Percentiles rank a stretch among this genome's conserved stretches.
Evolutionary conservation across 1,140 invertebrate species (phyloP).

Genomic region (Hyposmocoma kahamanoa): DNA sequence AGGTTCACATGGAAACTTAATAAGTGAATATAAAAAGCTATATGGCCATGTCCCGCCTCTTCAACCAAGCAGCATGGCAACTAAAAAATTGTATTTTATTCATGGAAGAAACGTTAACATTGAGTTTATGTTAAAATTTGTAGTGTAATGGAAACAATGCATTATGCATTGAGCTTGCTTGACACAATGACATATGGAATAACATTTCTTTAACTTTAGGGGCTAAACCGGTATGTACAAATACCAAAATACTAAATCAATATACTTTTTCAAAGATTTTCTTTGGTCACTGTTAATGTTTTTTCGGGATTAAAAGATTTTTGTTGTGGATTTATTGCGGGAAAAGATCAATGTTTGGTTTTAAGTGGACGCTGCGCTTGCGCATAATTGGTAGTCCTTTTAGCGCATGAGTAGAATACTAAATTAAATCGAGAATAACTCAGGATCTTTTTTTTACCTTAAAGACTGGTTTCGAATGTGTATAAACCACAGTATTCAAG

Average conservation of each 20-base stretch:
- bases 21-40: conserved; percentile 35
- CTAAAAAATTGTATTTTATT: conserved; percentile 65
- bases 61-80: conserved; percentile 17
- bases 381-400: conserved; percentile 62
- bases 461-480: too few relatives aligned
- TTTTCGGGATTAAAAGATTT: conserved; percentile 36
- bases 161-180: conserved; percentile 51
- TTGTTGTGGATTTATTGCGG: conserved; percentile 34
- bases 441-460: too few relatives aligned
- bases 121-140: conserved; percentile 66
- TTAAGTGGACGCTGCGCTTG: conserved; percentile 55
- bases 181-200: conserved; percentile 66
- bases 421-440: conserved; percentile 50
- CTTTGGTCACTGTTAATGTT: conserved; percentile 25
- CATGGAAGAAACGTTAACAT: conserved; percentile 65
- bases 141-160: conserved; percentile 70
- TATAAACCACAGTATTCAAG: too few relatives aligned
- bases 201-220: conserved; percentile 53
- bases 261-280: conserved; percentile 50
- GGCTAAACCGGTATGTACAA: conserved; percentile 38
- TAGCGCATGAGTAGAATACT: conserved; percentile 52
- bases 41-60: conserved; percentile 9
- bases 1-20: conserved; percentile 1
- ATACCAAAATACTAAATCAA: conserved; percentile 36
- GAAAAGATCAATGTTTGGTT: conserved; percentile 37